Percentiles rank a stretch among this genome's conserved stretches.
Conservation (phyloP, 2,888 invertebrate genomes). For the Brachyptera risi region DNA sequence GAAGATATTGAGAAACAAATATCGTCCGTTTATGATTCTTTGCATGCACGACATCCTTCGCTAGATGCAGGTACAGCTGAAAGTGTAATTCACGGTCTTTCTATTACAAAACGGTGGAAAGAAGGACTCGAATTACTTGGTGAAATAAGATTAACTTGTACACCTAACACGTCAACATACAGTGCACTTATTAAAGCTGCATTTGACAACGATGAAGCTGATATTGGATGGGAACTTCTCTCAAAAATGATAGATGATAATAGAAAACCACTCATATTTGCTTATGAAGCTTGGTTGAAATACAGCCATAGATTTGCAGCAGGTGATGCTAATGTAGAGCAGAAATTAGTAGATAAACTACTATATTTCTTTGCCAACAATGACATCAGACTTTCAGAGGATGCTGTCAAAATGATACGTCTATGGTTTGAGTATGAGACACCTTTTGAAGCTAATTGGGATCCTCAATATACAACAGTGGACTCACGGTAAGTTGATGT, state of each 20-base stretch:
- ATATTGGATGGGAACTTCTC: conserved; percentile 59
- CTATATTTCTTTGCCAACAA: conserved; percentile 53
- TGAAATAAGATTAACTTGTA: conserved; percentile 51
- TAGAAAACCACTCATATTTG: conserved; percentile 47
- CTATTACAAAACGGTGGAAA: conserved; percentile 60
- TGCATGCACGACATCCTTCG: conserved; percentile 53
- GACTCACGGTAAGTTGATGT: conserved; percentile 21
- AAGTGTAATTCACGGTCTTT: conserved; percentile 57
- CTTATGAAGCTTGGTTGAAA: conserved; percentile 53
- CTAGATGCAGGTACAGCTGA: conserved; percentile 60
- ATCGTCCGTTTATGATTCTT: conserved; percentile 47
- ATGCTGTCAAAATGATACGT: conserved; percentile 42
- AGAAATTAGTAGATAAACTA: conserved; percentile 52
- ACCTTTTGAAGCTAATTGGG: neutral
- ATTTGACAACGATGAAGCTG: conserved; percentile 53
- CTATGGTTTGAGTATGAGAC: conserved; percentile 19
- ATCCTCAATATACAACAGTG: conserved; percentile 17
- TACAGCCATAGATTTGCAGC: conserved; percentile 44
- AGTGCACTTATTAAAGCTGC: conserved; percentile 55
- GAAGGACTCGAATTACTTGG: conserved; percentile 57
- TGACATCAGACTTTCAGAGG: conserved; percentile 45
- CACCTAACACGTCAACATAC: conserved; percentile 50
- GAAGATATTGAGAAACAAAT: conserved; percentile 53
- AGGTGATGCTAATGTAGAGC: conserved; percentile 40
- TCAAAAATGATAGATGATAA: conserved; percentile 49